Base-by-base conservation (phyloP, 2,113 vertebrate species). In the Larimichthys crocea region DNA sequence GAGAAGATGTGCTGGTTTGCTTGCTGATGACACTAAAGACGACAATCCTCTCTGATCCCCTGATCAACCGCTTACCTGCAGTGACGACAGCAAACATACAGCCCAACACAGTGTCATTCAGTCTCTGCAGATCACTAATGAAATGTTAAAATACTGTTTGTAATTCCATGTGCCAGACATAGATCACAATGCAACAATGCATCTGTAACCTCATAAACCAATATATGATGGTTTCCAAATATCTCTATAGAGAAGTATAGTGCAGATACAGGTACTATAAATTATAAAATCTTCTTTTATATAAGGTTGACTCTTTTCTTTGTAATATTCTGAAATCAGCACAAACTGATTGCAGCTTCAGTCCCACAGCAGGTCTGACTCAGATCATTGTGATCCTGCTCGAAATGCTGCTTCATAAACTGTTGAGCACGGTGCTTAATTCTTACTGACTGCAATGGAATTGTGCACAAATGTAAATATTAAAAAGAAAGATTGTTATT, bases 31-130 rank as follows among this genome's bases (percentile, higher is more conserved):
- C 85, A 67, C 62, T 76, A 87, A 76, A 67, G 89, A 89, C 84
- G 89, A 89, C 95, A 96, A 96, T 95, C 92, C 90, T 81, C 56
- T 88, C 88, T 94, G 93, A 93, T 95, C 93, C 94, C 94, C 90
- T 88, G 91, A 93, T 92, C 92, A 93, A 90, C 92, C 87, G 86
- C 90, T 95, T 96, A 94, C 83, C 88, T 82, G 79, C 86, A 53
- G 79, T 66, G 83, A 95, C 93, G 93, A 83, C 84, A 94, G 92
- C 91, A 83, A 89, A 92, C 90, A 71, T 82, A 80, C 92, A 91
- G 91, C 78, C 49, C 60, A 42, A 29, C 70, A 64, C 62, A 50
- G 10, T 66, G 80, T 85, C 74, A 87, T 84, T 88, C 89, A 78
- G 79, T 19, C 40, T 65, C 60, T 76, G 71, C 65, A 64, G 48